phyloP scores from a whole-genome alignment of 1,140 invertebrate genomes.

The Atta cephalotes region DNA sequence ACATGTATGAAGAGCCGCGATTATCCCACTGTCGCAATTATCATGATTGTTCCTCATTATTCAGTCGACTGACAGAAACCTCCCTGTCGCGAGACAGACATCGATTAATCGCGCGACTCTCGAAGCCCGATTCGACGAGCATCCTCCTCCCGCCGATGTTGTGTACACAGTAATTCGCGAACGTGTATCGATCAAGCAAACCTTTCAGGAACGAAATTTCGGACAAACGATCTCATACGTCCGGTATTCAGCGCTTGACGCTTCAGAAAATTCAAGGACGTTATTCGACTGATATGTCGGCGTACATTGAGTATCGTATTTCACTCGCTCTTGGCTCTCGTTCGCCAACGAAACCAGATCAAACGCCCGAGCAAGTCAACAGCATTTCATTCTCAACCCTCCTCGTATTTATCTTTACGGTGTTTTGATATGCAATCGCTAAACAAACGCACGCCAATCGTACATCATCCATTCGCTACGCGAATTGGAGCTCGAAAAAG shows the following conservation, averaged over 20 bases:
- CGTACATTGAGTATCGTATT: conserved; percentile 8
- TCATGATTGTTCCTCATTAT: conserved; percentile 40
- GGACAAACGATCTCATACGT: background rate
- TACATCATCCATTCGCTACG: conserved; percentile 3
- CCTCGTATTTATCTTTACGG: background rate
- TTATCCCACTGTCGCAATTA: conserved; percentile 29
- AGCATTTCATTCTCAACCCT: background rate
- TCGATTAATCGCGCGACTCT: conserved; percentile 40
- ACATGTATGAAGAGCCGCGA: background rate
- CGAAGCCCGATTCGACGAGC: background rate
- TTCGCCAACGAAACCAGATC: conserved; percentile 15
- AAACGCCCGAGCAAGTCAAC: background rate
- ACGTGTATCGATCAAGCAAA: conserved; percentile 44
- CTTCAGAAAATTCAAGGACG: conserved; percentile 37
- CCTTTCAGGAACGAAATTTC: background rate
- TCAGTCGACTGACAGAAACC: conserved; percentile 18
- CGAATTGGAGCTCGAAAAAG: background rate
- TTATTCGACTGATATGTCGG: conserved; percentile 60
- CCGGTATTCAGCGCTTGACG: conserved; percentile 11
- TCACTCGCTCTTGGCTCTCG: conserved; percentile 16
- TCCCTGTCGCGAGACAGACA: conserved; percentile 2
- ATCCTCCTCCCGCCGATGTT: background rate
- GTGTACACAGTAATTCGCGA: background rate
- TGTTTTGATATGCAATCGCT: background rate
- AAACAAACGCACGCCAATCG: conserved; percentile 6